Evolutionary conservation across 2,888 invertebrate genomes (phyloP).

Genomic region (Tipula confusa): DNA sequence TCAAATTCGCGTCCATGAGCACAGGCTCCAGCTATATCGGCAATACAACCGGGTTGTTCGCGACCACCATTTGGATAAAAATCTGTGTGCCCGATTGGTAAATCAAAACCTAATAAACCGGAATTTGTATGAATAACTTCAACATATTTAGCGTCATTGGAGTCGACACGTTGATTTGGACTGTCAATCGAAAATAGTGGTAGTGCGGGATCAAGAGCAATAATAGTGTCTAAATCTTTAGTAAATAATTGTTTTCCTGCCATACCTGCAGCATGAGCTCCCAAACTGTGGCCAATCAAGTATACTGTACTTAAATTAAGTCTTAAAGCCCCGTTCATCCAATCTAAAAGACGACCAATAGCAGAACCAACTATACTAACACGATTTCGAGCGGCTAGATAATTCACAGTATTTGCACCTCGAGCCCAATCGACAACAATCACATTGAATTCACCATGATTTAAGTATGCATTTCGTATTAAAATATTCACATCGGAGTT

Average conservation of each 20-base stretch:
- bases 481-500: conserved; percentile 32
- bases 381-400: conserved; percentile 53
- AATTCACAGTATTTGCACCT: conserved; percentile 55
- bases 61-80: conserved; percentile 49
- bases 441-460: conserved; percentile 55
- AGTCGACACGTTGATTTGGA: neutral
- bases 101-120: conserved; percentile 43
- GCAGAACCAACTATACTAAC: conserved; percentile 40
- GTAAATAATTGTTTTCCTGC: conserved; percentile 54
- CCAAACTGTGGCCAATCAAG: conserved; percentile 57
- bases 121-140: conserved; percentile 37
- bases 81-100: conserved; percentile 45
- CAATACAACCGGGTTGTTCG: conserved; percentile 46
- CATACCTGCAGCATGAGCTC: conserved; percentile 56
- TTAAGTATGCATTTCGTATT: conserved; percentile 50
- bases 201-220: neutral
- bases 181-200: neutral
- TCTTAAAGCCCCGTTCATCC: conserved; percentile 37
- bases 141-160: neutral
- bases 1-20: conserved; percentile 45
- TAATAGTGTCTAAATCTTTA: conserved; percentile 45
- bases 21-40: conserved; percentile 37
- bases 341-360: neutral
- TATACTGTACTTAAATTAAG: conserved; percentile 50
- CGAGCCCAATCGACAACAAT: conserved; percentile 60